A percentile compares a stretch with the other conserved stretches of the same genome.
These are phyloP conservation scores for Metellina segmentata DNA, from an alignment of 2,888 invertebrate genomes.

Conservation along the genomic window DNA sequence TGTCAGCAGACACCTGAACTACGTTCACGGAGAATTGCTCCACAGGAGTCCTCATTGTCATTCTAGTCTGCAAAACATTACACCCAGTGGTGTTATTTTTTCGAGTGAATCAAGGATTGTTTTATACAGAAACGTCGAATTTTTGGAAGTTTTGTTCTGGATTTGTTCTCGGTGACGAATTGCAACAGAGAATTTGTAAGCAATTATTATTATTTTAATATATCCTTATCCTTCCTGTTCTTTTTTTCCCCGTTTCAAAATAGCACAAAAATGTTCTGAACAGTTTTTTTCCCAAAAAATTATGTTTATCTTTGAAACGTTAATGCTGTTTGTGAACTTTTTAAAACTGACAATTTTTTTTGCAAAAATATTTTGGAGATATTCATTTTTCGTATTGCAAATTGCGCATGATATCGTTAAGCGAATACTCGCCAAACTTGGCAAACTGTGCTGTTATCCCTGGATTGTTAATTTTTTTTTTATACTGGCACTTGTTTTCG, in stretches of 20 bases:
- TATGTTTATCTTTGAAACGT: not conserved
- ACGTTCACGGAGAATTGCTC: not conserved
- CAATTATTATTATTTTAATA: not conserved
- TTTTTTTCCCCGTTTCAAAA: no score
- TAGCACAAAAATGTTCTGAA: no score
- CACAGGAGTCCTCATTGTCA: not conserved
- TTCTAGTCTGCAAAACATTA: not conserved
- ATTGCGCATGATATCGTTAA: not conserved
- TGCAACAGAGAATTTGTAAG: not conserved
- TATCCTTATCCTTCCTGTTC: not conserved
- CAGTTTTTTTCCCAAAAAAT: no score
- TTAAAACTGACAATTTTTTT: not conserved
- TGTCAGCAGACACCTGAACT: not conserved
- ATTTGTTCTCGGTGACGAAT: not conserved
- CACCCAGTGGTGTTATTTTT: not conserved
- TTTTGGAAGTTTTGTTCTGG: not conserved
- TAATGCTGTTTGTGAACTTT: not conserved
- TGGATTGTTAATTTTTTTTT: not conserved
- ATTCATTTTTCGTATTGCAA: not conserved
- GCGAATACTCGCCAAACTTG: not conserved
- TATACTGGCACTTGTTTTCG: not conserved
- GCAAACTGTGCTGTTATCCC: not conserved
- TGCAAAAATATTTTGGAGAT: not conserved
- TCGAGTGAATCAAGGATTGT: not conserved
- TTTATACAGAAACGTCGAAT: not conserved